A percentile compares a stretch with the other conserved stretches of the same genome.
phyloP scores from a whole-genome alignment of 2,113 vertebrate genomes.

The Empidonax traillii region DNA sequence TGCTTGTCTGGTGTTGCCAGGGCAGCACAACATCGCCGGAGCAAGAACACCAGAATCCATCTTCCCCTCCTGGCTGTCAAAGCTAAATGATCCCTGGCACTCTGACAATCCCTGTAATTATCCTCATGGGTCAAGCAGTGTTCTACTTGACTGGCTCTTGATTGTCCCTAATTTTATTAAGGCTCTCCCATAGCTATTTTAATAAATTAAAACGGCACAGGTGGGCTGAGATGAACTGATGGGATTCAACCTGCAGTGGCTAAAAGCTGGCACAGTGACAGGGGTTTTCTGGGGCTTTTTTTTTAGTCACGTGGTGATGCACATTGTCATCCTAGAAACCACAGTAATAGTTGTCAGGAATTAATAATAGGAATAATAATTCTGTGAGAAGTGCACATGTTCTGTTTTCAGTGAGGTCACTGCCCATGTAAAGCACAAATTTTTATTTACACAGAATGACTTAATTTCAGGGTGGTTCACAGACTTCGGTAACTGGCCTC shows the following conservation, averaged over 20 bases:
- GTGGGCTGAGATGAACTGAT: not conserved
- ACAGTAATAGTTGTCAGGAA: not conserved
- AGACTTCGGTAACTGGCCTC: not conserved
- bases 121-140: not conserved
- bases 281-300: not conserved
- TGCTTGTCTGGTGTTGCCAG: not conserved
- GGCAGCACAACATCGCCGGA: not conserved
- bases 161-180: conserved; percentile 26
- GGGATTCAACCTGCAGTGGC: not conserved
- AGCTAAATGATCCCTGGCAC: conserved; percentile 1
- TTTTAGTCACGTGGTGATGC: not conserved
- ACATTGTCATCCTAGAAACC: not conserved
- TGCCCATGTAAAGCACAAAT: not conserved
- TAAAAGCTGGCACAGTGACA: not conserved
- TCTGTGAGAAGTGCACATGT: not conserved
- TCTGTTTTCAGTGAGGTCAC: not conserved
- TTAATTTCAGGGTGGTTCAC: rapidly evolving
- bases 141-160: conserved; percentile 18
- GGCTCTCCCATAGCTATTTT: not conserved
- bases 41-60: not conserved
- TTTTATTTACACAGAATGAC: not conserved
- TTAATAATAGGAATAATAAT: not conserved
- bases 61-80: conserved; percentile 9
- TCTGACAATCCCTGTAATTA: not conserved
- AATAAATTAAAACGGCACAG: not conserved